Percentiles rank a stretch among this genome's conserved stretches.
phyloP scores from a whole-genome alignment of 1,140 invertebrate species.

The Ostrea edulis region DNA sequence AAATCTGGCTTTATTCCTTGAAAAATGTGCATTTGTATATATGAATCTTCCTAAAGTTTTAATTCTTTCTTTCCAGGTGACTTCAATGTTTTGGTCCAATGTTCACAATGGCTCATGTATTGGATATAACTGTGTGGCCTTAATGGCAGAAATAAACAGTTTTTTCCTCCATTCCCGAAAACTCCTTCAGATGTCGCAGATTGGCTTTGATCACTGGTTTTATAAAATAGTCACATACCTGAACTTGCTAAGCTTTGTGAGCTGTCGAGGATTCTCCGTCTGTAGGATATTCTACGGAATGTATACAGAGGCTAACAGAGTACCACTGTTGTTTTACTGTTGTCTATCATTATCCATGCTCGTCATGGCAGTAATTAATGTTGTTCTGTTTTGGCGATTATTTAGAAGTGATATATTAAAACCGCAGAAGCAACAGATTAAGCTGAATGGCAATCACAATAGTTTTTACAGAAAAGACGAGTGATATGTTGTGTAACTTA shows the following conservation, averaged over 20 bases:
- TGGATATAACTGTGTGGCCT: slow-evolving; percentile 72
- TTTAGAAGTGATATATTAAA: slow-evolving; percentile 73
- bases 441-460: slow-evolving; percentile 60
- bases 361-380: slow-evolving; percentile 72
- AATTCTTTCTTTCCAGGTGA: slow-evolving; percentile 64
- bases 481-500: not conserved
- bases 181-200: slow-evolving; percentile 71
- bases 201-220: slow-evolving; percentile 62
- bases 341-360: slow-evolving; percentile 65
- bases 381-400: slow-evolving; percentile 72
- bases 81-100: slow-evolving; percentile 75
- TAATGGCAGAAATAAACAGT: slow-evolving; percentile 75
- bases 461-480: slow-evolving; percentile 26
- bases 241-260: slow-evolving; percentile 71
- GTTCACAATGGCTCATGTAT: slow-evolving; percentile 67
- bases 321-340: slow-evolving; percentile 62
- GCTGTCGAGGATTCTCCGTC: slow-evolving; percentile 67
- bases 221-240: slow-evolving; percentile 64
- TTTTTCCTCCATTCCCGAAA: slow-evolving; percentile 76
- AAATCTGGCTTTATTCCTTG: too few species aligned
- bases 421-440: slow-evolving; percentile 39
- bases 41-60: too few species aligned
- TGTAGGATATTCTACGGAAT: slow-evolving; percentile 65
- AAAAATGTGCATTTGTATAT: too few species aligned
- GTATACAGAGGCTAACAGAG: slow-evolving; percentile 55